A percentile compares a stretch with the other conserved stretches of the same genome.
These are phyloP conservation scores for Monoplex corrugatus DNA, from an alignment of 2,888 invertebrate species.

Conservation along the genomic window DNA sequence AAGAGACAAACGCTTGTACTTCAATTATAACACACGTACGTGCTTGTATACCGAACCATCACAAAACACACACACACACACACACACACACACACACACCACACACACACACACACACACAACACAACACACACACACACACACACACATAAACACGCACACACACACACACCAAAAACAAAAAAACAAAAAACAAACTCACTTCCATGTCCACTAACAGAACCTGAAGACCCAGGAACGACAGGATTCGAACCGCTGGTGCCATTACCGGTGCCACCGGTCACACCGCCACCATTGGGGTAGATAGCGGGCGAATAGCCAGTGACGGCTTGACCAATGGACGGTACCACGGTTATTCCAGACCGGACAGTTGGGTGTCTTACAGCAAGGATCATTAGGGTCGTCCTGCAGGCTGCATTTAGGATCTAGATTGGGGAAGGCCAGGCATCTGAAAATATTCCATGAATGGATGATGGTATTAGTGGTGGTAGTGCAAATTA, in stretches of 20 bases:
- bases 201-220: not conserved
- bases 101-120: not conserved
- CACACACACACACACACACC: no score
- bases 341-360: conserved; percentile 47
- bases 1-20: not conserved
- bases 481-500: no score
- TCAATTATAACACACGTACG: no score
- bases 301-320: conserved; percentile 46
- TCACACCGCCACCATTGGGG: not conserved
- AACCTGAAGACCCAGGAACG: not conserved
- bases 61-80: no score
- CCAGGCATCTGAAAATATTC: conserved; percentile 46
- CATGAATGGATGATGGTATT: no score
- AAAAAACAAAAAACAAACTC: not conserved
- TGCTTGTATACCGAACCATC: no score
- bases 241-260: not conserved
- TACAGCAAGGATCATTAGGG: conserved; percentile 58
- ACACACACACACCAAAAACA: not conserved
- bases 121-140: not conserved
- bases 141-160: not conserved
- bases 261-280: not conserved
- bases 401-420: conserved; percentile 53
- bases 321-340: conserved; percentile 42
- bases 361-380: conserved; percentile 53
- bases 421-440: conserved; percentile 51